Base-by-base conservation (phyloP, 1,140 invertebrate species). In the Micrasema minimum region DNA sequence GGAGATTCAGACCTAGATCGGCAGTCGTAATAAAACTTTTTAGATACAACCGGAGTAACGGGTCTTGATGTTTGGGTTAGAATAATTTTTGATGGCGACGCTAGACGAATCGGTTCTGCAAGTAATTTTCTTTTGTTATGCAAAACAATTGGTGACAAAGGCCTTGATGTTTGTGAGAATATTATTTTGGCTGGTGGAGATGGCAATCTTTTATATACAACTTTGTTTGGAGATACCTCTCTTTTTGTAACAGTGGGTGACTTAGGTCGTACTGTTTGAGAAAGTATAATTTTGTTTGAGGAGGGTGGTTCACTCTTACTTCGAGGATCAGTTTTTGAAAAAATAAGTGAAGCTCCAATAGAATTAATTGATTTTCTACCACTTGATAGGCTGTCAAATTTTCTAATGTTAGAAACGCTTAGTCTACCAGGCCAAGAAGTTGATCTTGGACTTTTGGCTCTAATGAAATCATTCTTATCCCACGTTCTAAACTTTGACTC, bases 401-500 rank as follows among this genome's bases (percentile, higher is more conserved):
- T 82, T 31, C 77, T 77, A 61, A 70, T 75, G 61, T 31, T 74
- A 70, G 61, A 71, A 57, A 61, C 76, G 77, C 14, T 77, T 78
- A 84, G 80, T 78, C 80, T 80, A 31, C 82, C 81, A 2, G 83
- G 83, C 82, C 83, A 85, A 71, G 82, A 83, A 69, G 83, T 78
- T 35, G 83, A 83, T 59, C 85, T 76, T 11, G 80, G 77, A 69
- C 77, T 81, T 43, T 77, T 73, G 9, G 72, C 62, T 55, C 76
- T 73, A 23, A 59, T 59, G 35, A 78, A 78, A 43, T 83, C 77
- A 59, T 87, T 82, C 55, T 81, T 82, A 75, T 93, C 91, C 82
- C 89, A 87, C 70, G 85, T 86, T 76, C 86, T 87, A 79, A 93
- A 92, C 74, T 88, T 87, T 0, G 91, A 93, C 72, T 90, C 86